Evolutionary conservation across 2,888 invertebrate genomes (phyloP), one percentile per base, ranked within the genome.

Genomic region (Tigriopus californicus): DNA sequence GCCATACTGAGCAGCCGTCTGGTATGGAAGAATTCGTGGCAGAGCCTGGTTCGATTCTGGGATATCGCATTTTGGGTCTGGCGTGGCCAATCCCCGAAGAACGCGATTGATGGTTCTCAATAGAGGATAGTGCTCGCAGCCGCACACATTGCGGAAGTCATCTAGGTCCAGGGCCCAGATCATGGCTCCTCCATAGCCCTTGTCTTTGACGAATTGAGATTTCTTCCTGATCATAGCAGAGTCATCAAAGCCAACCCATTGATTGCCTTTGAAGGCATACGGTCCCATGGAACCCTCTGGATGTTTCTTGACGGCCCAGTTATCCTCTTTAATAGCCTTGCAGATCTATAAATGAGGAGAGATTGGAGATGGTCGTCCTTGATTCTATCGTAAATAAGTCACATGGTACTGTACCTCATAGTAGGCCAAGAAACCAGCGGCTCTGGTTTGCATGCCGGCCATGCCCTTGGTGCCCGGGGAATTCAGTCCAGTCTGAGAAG

Each of bases 181-280:
- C 88, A 89, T 89, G 18, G 85, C 88, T 61, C 89, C 89, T 13
- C 82, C 89, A 20, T 90, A 76, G 62, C 81, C 78, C 71, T 85
- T 75, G 13, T 80, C 76, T 62, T 84, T 79, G 41, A 89, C 80
- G 66, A 81, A 82, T 66, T 85, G 79, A 0, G 86, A 82, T 73
- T 74, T 64, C 46, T 64, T 66, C 62, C 78, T 76, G 48, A 91
- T 81, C 72, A 83, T 88, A 41, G 80, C 80, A 8, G 77, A 75
- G 67, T 91, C 89, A 68, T 92, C 91, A 66, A 79, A 92, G 1
- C 87, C 84, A 20, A 90, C 88, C 91, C 91, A 92, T 68, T 91
- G 90, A 67, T 82, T 83, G 51, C 81, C 87, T 67, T 85, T 84
- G 67, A 81, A 83, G 0, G 90, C 86, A 66, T 83, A 89, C 0